phyloP scores from a whole-genome alignment of 2,113 vertebrate species.

The Urocynchramus pylzowi region DNA sequence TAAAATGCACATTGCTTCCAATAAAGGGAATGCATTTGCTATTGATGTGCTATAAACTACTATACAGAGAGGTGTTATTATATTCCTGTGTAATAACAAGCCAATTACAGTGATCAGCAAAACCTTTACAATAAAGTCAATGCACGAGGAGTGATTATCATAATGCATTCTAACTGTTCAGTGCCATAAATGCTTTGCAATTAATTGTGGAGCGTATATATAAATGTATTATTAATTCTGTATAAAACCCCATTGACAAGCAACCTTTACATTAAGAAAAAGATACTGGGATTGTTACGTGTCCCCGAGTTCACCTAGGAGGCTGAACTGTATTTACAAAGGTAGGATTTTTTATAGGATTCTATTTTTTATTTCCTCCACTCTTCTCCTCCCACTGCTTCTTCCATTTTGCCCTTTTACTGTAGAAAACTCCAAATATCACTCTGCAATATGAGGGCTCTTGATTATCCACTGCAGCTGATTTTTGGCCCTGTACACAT shows the following conservation, averaged over 20 bases:
- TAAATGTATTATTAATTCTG: slow-evolving; percentile 65
- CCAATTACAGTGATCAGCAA: slow-evolving; percentile 59
- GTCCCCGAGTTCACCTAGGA: not conserved
- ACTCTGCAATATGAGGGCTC: not conserved
- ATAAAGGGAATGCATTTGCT: slow-evolving; percentile 64
- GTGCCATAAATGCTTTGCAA: slow-evolving; percentile 57
- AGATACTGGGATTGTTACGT: not conserved
- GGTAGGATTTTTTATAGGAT: not conserved
- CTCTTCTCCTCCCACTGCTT: not conserved
- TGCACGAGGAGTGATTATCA: slow-evolving; percentile 40
- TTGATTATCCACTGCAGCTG: not conserved
- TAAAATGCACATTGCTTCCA: slow-evolving; percentile 54
- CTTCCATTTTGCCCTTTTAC: not conserved
- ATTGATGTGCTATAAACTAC: slow-evolving; percentile 69
- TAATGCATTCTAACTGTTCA: slow-evolving; percentile 54
- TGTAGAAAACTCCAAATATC: not conserved
- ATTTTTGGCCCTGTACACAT: not conserved
- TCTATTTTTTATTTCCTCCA: not conserved
- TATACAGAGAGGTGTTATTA: slow-evolving; percentile 60
- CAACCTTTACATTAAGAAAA: slow-evolving; percentile 27
- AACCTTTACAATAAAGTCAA: slow-evolving; percentile 51
- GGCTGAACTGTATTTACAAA: slow-evolving; percentile 3
- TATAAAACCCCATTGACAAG: slow-evolving; percentile 49
- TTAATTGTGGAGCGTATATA: slow-evolving; percentile 40
- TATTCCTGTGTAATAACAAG: slow-evolving; percentile 68